These are phyloP conservation scores for Poeciliopsis gracilis DNA, from an alignment of 2,797 vertebrate species.

Conservation along the genomic window DNA sequence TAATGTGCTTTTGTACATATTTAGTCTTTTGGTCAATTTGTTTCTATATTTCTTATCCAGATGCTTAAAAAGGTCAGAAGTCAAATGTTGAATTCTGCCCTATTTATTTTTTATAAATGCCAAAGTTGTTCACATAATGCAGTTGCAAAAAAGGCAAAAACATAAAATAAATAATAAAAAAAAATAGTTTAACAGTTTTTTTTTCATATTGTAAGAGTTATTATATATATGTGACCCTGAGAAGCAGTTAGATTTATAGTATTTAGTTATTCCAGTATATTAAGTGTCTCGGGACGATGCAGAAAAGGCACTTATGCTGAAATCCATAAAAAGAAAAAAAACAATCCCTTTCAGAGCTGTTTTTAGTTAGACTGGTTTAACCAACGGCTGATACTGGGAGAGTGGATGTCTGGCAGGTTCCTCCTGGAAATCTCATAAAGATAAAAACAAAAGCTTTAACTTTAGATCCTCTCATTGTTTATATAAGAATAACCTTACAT, in stretches of 20 bases:
- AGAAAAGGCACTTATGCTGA: constrained; percentile 13
- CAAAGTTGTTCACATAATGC: constrained; percentile 1
- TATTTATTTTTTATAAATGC: constrained; percentile 55
- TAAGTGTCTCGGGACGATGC: constrained; percentile 7
- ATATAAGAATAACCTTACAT: background rate
- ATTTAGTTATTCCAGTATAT: background rate
- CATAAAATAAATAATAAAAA: no score
- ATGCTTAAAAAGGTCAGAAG: constrained; percentile 38
- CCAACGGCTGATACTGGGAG: constrained; percentile 13
- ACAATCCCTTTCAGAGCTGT: constrained; percentile 1
- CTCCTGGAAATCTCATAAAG: background rate
- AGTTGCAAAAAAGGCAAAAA: background rate
- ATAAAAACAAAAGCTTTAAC: background rate
- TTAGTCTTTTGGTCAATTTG: constrained; percentile 6
- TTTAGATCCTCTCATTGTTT: background rate
- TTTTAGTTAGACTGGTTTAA: constrained; percentile 27
- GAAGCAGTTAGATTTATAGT: background rate
- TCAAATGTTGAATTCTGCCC: constrained; percentile 23
- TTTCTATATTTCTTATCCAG: constrained; percentile 23
- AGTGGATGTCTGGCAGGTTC: constrained; percentile 1
- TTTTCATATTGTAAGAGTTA: background rate
- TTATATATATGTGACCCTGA: no score
- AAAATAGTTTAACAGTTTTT: background rate
- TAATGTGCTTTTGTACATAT: constrained; percentile 16
- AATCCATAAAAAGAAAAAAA: constrained; percentile 11